These are phyloP conservation scores for Paracyclopina nana DNA, from an alignment of 1,140 invertebrate species.

Conservation along the genomic window DNA sequence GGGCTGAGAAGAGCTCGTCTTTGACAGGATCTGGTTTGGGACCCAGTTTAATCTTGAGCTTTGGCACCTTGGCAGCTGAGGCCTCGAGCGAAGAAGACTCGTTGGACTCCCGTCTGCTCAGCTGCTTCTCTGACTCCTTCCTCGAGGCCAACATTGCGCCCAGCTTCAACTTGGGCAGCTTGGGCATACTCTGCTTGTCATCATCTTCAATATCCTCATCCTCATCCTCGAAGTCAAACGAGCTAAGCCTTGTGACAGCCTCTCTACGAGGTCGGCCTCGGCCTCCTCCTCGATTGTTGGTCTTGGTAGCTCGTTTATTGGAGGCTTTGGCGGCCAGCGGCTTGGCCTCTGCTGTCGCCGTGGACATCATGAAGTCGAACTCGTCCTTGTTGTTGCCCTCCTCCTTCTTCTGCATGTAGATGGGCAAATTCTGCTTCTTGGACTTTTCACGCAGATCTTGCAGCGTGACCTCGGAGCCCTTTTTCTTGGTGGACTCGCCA, in stretches of 20 bases:
- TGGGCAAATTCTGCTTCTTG: background rate
- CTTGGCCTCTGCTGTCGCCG: background rate
- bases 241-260: background rate
- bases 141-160: background rate
- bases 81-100: background rate
- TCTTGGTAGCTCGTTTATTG: background rate
- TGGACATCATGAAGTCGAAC: background rate
- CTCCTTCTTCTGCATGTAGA: slow-evolving; percentile 6
- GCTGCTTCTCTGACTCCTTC: slow-evolving; percentile 2
- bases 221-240: background rate
- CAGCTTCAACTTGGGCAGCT: slow-evolving; percentile 12
- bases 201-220: background rate
- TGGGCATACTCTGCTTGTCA: background rate
- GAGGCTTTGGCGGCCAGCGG: background rate
- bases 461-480: slow-evolving; percentile 4
- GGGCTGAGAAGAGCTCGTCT: too few species aligned
- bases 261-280: background rate
- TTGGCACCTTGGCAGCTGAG: background rate
- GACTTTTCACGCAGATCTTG: slow-evolving; percentile 3
- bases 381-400: background rate
- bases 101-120: background rate
- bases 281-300: background rate
- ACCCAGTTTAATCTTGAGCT: slow-evolving; percentile 15
- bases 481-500: background rate
- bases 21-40: slow-evolving; percentile 7